A percentile compares a stretch with the other conserved stretches of the same genome.
These are phyloP conservation scores for Crenuchus spilurus DNA, from an alignment of 2,797 vertebrate genomes.

Conservation along the genomic window DNA sequence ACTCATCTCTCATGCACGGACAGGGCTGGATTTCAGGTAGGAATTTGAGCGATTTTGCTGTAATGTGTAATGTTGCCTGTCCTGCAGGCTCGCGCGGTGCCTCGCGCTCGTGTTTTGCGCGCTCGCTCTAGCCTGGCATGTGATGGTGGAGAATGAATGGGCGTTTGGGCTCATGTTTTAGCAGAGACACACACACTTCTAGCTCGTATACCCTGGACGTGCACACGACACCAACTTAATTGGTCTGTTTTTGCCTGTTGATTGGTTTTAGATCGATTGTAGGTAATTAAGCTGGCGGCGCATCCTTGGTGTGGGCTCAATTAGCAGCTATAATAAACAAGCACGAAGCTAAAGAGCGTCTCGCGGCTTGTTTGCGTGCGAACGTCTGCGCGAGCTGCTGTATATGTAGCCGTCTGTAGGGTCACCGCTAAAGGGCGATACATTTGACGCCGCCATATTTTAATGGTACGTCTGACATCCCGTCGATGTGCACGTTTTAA, in stretches of 20 bases:
- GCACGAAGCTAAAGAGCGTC: conserved; percentile 5
- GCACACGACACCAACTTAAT: background rate
- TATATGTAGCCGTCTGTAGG: conserved; percentile 25
- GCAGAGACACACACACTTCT: conserved; percentile 35
- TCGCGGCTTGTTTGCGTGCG: background rate
- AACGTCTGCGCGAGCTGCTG: too few relatives aligned
- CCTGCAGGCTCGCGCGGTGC: background rate
- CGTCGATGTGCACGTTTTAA: background rate
- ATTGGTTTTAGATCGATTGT: too few relatives aligned
- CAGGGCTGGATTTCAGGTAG: conserved; percentile 76
- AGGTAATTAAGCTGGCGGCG: too few relatives aligned
- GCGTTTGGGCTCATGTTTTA: conserved; percentile 45
- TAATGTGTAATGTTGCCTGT: background rate
- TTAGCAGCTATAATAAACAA: conserved; percentile 28
- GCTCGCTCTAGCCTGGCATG: conserved; percentile 26
- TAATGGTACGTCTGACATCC: conserved; percentile 47
- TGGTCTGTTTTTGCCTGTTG: conserved; percentile 19
- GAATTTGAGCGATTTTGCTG: conserved; percentile 51
- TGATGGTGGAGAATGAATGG: conserved; percentile 59
- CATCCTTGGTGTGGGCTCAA: too few relatives aligned
- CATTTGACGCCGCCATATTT: conserved; percentile 64
- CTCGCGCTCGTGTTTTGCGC: background rate
- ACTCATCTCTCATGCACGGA: conserved; percentile 72
- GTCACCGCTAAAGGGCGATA: conserved; percentile 57
- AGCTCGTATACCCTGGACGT: background rate